Conservation (phyloP, 2,113 vertebrate genomes). For the Ramphastos sulfuratus region DNA sequence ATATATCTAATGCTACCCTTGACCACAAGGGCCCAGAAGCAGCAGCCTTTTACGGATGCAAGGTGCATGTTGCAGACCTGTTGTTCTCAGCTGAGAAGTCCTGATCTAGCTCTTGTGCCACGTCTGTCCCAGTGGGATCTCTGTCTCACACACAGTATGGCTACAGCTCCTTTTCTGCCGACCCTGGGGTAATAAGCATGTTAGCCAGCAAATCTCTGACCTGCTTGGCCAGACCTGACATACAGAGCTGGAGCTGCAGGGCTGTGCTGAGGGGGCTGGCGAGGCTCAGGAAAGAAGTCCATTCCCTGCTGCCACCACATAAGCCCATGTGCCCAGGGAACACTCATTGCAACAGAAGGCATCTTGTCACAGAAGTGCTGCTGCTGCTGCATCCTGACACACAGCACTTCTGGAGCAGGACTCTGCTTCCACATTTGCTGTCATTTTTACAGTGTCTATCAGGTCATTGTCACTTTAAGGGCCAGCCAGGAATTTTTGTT, state of each 20-base stretch:
- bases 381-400: neutral
- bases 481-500: neutral
- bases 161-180: neutral
- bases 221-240: neutral
- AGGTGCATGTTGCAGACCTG: accelerated
- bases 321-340: accelerated
- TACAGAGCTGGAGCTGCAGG: neutral
- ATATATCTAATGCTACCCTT: neutral
- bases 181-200: accelerated
- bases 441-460: neutral
- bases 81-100: neutral
- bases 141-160: neutral
- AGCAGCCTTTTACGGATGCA: neutral
- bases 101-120: neutral
- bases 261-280: neutral
- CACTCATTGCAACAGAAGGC: accelerated
- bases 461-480: neutral
- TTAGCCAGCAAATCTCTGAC: neutral
- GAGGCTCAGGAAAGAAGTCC: neutral
- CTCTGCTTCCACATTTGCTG: neutral
- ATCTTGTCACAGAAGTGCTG: too few relatives aligned
- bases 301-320: accelerated
- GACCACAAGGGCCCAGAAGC: neutral
- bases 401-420: neutral
- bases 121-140: accelerated